These are phyloP conservation scores for Calypte anna DNA, from an alignment of 2,113 vertebrate species.

Conservation along the genomic window DNA sequence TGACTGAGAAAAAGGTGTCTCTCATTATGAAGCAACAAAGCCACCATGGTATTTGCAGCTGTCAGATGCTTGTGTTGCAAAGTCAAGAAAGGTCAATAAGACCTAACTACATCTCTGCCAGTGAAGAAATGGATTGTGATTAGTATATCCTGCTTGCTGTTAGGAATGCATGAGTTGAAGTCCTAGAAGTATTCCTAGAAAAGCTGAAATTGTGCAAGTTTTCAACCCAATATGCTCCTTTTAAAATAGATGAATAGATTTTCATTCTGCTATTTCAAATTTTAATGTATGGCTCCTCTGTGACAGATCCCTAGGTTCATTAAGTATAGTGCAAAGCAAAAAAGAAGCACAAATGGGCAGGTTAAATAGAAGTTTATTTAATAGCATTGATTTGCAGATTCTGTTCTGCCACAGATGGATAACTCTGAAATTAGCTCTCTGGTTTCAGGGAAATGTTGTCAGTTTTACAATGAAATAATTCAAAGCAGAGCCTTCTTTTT, in stretches of 20 bases:
- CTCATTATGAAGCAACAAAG: not conserved
- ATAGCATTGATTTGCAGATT: not conserved
- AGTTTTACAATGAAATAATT: not conserved
- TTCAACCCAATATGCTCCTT: not conserved
- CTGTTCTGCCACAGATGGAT: not conserved
- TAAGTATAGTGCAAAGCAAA: not conserved
- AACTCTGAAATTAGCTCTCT: not conserved
- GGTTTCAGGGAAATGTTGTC: not conserved
- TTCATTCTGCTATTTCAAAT: not conserved
- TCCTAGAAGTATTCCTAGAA: not conserved
- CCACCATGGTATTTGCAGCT: not conserved
- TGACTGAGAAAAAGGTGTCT: not conserved
- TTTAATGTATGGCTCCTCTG: not conserved
- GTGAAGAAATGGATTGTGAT: not conserved
- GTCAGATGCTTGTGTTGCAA: not conserved
- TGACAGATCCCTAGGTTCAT: not conserved
- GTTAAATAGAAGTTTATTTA: not conserved
- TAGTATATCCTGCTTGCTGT: not conserved
- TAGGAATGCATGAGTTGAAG: not conserved
- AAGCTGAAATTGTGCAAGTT: not conserved
- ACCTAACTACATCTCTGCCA: not conserved
- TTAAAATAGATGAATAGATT: not conserved
- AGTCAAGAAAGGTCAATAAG: not conserved
- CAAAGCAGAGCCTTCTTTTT: not conserved
- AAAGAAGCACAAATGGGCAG: not conserved